Evolutionary conservation across 92 coral and sea anemone genomes (phyloP).

Genomic region (Epizoanthus illoricatus): DNA sequence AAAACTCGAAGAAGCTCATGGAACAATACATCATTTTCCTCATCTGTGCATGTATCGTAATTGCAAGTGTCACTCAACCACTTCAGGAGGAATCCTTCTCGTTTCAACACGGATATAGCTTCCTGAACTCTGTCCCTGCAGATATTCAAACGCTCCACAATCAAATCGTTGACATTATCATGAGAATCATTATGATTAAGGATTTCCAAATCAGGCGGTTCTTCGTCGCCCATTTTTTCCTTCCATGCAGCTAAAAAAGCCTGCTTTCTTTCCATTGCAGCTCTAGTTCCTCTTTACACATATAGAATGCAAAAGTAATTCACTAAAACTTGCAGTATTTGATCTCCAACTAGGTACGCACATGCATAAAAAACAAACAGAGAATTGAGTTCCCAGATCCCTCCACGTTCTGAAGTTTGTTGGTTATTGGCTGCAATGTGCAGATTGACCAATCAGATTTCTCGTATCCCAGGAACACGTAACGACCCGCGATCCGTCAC

Average conservation of each 20-base stretch:
- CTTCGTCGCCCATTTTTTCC: constrained; percentile 48
- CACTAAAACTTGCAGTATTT: neutral
- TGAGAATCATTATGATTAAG: constrained; percentile 30
- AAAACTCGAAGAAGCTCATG: constrained; percentile 53
- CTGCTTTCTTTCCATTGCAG: constrained; percentile 63
- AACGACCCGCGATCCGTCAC: constrained; percentile 36
- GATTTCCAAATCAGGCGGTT: constrained; percentile 63
- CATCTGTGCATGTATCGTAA: constrained; percentile 30
- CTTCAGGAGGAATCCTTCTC: constrained; percentile 77
- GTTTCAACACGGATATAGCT: constrained; percentile 57
- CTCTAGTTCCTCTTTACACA: constrained; percentile 20
- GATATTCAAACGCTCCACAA: constrained; percentile 51
- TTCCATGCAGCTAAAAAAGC: constrained; percentile 70
- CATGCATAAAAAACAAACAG: neutral
- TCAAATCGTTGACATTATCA: constrained; percentile 37
- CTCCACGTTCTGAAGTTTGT: neutral
- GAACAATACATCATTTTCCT: constrained; percentile 54
- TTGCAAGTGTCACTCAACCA: constrained; percentile 65
- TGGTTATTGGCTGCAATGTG: too few species aligned
- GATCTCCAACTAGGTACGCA: neutral
- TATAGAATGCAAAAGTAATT: neutral
- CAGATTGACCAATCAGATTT: constrained; percentile 22
- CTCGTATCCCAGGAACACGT: constrained; percentile 3
- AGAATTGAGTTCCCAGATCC: constrained; percentile 19
- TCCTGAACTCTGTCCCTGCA: constrained; percentile 61